Evolutionary conservation across 2,113 vertebrate species (phyloP).

Genomic region (Odobenus rosmarus): DNA sequence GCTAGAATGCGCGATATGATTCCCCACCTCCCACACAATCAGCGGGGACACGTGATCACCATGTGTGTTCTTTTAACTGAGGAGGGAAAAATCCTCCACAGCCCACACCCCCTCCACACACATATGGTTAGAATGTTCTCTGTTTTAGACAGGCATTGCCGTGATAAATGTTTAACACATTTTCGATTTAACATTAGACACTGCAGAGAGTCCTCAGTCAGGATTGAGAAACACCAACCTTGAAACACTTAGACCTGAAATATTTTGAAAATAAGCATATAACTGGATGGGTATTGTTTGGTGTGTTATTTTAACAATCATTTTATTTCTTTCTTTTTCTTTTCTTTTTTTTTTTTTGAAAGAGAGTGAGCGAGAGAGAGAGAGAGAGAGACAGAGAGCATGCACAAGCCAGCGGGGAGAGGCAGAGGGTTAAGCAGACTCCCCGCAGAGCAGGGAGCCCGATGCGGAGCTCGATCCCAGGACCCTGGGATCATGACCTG

Average conservation of each 20-base stretch:
- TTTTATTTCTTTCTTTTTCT: not conserved
- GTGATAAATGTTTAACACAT: not conserved
- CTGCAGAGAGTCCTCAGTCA: not conserved
- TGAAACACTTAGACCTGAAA: not conserved
- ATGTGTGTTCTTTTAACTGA: not conserved
- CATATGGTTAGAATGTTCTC: not conserved
- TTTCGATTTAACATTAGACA: not conserved
- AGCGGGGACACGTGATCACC: not conserved
- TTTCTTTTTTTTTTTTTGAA: too few relatives aligned
- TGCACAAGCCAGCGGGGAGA: too few relatives aligned
- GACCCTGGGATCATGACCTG: too few relatives aligned
- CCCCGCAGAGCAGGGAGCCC: too few relatives aligned
- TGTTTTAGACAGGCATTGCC: not conserved
- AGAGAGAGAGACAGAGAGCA: too few relatives aligned
- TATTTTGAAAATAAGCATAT: not conserved
- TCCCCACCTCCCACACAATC: not conserved
- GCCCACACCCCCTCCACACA: not conserved
- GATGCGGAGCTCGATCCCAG: too few relatives aligned
- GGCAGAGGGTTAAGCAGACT: too few relatives aligned
- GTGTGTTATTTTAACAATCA: not conserved
- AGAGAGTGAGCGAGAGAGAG: too few relatives aligned
- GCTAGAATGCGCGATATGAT: not conserved
- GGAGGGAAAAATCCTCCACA: not conserved
- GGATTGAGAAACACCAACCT: not conserved
- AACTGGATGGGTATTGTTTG: not conserved